Evolutionary conservation across 1,140 invertebrate genomes (phyloP).

Genomic region (Anagrus nilaparvatae): DNA sequence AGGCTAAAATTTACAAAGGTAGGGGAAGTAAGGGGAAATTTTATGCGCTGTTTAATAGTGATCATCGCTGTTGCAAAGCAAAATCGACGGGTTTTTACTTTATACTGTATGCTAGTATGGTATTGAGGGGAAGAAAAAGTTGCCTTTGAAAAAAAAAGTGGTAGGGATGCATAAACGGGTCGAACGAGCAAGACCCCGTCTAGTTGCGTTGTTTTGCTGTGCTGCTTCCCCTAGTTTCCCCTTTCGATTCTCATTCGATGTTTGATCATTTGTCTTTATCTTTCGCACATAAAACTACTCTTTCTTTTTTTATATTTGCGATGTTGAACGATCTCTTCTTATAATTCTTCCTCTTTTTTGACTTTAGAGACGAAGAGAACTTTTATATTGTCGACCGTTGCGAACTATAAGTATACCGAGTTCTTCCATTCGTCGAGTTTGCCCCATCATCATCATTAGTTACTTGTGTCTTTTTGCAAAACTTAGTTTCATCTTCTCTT

Average conservation of each 20-base stretch:
- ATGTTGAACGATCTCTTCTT: slow-evolving; percentile 12
- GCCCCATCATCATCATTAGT: too few relatives aligned
- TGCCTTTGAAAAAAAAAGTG: slow-evolving; percentile 9
- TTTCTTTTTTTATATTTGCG: slow-evolving; percentile 23
- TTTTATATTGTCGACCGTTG: too few relatives aligned
- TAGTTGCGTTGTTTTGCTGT: slow-evolving; percentile 1
- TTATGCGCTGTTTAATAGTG: too few relatives aligned
- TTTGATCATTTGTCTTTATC: slow-evolving; percentile 11
- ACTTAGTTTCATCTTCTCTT: too few relatives aligned
- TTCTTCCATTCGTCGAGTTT: too few relatives aligned
- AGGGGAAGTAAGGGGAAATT: slow-evolving; percentile 15
- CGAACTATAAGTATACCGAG: too few relatives aligned
- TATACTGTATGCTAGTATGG: too few relatives aligned
- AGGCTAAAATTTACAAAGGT: background rate
- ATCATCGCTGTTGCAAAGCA: too few relatives aligned
- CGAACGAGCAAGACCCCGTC: slow-evolving; percentile 36
- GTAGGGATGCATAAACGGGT: slow-evolving; percentile 44
- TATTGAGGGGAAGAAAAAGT: background rate
- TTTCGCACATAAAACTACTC: slow-evolving; percentile 11
- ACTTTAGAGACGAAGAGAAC: too few relatives aligned
- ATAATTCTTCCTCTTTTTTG: slow-evolving; percentile 12
- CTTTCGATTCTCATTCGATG: slow-evolving; percentile 10
- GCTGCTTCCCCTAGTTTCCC: slow-evolving; percentile 17
- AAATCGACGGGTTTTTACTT: too few relatives aligned
- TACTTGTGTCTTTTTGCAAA: too few relatives aligned